Percentiles rank a stretch among this genome's conserved stretches.
These are phyloP conservation scores for Mimachlamys varia DNA, from an alignment of 2,888 invertebrate genomes.

Conservation along the genomic window DNA sequence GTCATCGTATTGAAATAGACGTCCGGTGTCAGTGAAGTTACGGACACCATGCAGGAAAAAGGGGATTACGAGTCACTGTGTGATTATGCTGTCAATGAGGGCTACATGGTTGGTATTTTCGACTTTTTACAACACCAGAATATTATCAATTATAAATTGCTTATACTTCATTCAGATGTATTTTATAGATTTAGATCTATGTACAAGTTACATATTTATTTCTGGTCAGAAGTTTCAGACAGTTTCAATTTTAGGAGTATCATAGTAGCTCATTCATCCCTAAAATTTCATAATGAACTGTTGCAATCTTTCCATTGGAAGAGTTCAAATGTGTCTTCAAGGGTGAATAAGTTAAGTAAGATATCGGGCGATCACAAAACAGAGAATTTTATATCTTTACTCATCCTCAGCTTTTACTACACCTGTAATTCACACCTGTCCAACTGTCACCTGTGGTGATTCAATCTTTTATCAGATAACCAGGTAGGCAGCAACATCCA, in stretches of 20 bases:
- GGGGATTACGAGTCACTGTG: conserved; percentile 74
- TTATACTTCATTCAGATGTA: no score
- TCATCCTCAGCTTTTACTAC: not conserved
- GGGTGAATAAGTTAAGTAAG: no score
- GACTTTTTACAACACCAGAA: not conserved
- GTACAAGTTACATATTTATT: no score
- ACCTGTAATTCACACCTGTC: conserved; percentile 6
- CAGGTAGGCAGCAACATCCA: not conserved
- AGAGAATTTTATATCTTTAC: not conserved
- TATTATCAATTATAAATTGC: no score
- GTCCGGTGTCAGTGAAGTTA: not conserved
- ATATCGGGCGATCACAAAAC: not conserved
- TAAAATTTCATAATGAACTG: no score
- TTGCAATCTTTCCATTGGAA: not conserved
- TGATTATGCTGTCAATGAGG: conserved; percentile 68
- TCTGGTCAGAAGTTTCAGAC: no score
- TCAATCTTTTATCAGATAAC: conserved; percentile 21
- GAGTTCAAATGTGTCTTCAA: no score
- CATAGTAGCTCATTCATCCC: no score
- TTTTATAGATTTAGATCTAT: no score
- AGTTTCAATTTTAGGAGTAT: no score
- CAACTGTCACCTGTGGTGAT: not conserved
- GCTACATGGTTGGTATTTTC: conserved; percentile 70
- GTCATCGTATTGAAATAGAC: not conserved
- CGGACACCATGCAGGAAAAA: conserved; percentile 67